Evolutionary conservation across 1,140 invertebrate genomes (phyloP).

Genomic region (Diachasma alloeum): DNA sequence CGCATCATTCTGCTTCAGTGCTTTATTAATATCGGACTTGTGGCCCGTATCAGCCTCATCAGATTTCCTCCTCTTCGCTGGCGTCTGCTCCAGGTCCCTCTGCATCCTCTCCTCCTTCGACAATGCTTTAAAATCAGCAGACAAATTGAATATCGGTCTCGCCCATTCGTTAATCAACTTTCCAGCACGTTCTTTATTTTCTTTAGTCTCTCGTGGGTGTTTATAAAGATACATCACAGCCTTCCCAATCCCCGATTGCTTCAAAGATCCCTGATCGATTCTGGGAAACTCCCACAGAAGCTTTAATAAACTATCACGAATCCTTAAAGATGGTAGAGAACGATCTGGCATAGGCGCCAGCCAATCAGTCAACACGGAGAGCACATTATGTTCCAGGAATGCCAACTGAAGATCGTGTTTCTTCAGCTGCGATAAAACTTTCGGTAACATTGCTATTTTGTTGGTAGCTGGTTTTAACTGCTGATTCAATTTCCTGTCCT

Average conservation of each 20-base stretch:
- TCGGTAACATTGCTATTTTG: slow-evolving; percentile 89
- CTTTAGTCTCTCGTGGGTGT: slow-evolving; percentile 96
- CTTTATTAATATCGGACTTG: slow-evolving; percentile 69
- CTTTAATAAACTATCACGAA: slow-evolving; percentile 89
- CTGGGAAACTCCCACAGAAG: slow-evolving; percentile 90
- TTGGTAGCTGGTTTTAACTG: slow-evolving; percentile 85
- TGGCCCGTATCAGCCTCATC: slow-evolving; percentile 59
- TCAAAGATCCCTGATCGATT: slow-evolving; percentile 88
- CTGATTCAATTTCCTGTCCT: slow-evolving; percentile 88
- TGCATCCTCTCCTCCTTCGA: slow-evolving; percentile 87
- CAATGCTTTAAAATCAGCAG: slow-evolving; percentile 93
- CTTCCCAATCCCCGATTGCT: slow-evolving; percentile 95
- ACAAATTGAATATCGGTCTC: slow-evolving; percentile 94
- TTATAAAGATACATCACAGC: slow-evolving; percentile 99
- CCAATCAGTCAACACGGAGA: slow-evolving; percentile 96
- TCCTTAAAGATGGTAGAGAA: slow-evolving; percentile 91
- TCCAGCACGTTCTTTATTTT: slow-evolving; percentile 90
- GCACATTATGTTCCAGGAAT: slow-evolving; percentile 94
- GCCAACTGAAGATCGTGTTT: slow-evolving; percentile 95
- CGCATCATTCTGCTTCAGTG: slow-evolving; percentile 67
- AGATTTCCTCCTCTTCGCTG: slow-evolving; percentile 70
- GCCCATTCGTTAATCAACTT: slow-evolving; percentile 97
- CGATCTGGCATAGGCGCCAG: slow-evolving; percentile 97
- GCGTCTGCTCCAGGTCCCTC: slow-evolving; percentile 89
- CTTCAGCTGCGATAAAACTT: slow-evolving; percentile 90